Evolutionary conservation across 1,140 invertebrate genomes (phyloP), one percentile per base, ranked within the genome.

Genomic region (Chironomus striatipennis): DNA sequence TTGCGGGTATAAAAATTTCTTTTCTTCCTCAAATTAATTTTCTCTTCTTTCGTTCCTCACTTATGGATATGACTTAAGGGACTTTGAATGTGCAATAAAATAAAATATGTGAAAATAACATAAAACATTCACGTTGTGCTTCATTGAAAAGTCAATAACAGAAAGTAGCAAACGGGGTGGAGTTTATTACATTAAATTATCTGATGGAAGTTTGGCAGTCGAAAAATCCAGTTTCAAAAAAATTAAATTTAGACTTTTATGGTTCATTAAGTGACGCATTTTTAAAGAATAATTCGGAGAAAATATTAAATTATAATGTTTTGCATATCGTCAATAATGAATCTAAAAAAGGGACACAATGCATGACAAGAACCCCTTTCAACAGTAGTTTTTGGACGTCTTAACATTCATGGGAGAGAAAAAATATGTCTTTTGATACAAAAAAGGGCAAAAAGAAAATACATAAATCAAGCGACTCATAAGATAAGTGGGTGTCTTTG

Each of bases 231-330:
- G 5, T 2, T 1, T 34, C 2, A 57, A 57, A 57, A 47, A 57
- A 57, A 57, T 57, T 57, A 57, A 57, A 57, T 57, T 57, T 57
- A 57, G n/a, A 57, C 12, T 57, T 57, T 57, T 57, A n/a, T 57
- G 47, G 47, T 57, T 57, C 47, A 57, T 57, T 57, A 57, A 57
- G n/a, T 57, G 47, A 15, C 47, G 47, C 47, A 57, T n/a, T 57
- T 57, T 57, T 5, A 34, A 34, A 34, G 5, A 34, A 34, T 2
- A 34, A 2, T 34, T 34, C 24, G 1, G 5, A 34, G 24, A 34
- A 34, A 34, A 34, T 2, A 34, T 34, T 34, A 2, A 34, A 2
- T 34, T 34, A 34, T 34, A 2, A 34, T 34, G 24, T 34, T 34
- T 34, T 34, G 24, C 24, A 34, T 34, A 34, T 34, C 24, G 5